Evolutionary conservation across 2,797 vertebrate genomes (phyloP).

Genomic region (Amazona ochrocephala): DNA sequence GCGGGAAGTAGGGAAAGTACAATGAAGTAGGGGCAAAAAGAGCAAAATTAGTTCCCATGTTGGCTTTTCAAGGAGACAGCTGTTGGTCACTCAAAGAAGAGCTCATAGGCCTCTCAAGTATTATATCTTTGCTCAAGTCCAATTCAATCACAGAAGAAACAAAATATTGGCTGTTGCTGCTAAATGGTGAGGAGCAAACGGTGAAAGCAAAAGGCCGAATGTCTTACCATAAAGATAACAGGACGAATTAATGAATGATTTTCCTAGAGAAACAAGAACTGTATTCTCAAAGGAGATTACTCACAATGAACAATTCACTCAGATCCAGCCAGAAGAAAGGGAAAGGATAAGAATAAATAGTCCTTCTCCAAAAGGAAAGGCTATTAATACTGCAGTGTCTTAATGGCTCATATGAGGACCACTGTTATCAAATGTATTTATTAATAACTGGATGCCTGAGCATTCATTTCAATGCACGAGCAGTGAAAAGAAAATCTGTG

Average conservation of each 20-base stretch:
- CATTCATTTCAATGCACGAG: background rate
- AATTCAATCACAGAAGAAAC: background rate
- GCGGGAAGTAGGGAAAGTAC: background rate
- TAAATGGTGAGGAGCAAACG: background rate
- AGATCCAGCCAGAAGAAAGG: constrained; percentile 26
- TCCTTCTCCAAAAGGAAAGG: constrained; percentile 49
- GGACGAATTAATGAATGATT: constrained; percentile 43
- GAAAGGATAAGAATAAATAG: constrained; percentile 52
- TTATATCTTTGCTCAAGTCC: background rate
- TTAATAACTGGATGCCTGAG: constrained; percentile 44
- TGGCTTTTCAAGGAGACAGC: background rate
- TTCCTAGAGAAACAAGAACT: constrained; percentile 28
- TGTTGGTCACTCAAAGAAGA: background rate
- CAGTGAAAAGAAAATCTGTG: constrained; percentile 25
- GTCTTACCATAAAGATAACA: constrained; percentile 19
- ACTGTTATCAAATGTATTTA: constrained; percentile 51
- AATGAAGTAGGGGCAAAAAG: background rate
- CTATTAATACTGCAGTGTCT: constrained; percentile 55
- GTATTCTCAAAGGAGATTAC: constrained; percentile 45
- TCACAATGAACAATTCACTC: constrained; percentile 42
- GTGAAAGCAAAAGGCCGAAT: constrained; percentile 1
- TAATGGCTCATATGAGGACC: constrained; percentile 47
- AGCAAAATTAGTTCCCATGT: background rate
- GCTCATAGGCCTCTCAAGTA: background rate
- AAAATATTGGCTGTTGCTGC: background rate